Base-by-base conservation (phyloP, 2,888 invertebrate genomes). In the Seladonia tumulorum region DNA sequence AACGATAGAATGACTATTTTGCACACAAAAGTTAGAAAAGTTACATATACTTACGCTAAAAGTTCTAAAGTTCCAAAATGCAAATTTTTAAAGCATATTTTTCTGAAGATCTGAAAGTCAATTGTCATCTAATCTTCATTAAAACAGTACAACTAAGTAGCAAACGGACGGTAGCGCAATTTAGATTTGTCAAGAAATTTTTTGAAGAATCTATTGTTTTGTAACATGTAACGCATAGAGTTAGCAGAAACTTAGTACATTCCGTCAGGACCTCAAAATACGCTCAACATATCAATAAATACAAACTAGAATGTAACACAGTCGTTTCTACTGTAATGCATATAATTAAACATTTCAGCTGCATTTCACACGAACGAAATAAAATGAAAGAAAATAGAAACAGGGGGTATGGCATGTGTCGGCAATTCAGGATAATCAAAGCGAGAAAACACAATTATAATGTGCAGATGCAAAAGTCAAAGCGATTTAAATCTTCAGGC, bases 241-340 rank as follows among this genome's bases (percentile, higher is more conserved):
- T 71, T 87, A 86, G 76, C 79, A 79, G n/a, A 71, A 42, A 76
- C 77, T 82, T 82, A 76, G 75, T 82, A 88, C 88, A 88, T 88
- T 88, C 88, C 88, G 84, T 81, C 81, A 87, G 47, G 70, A 88
- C 84, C 77, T 84, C 80, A 79, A 70, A 66, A 76, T 78, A 81
- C 86, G 82, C 82, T 82, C 87, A 86, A 84, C 76, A 80, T 81
- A 82, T 47, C 42, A 63, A 78, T 78, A 76, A 78, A 76, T 78
- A 63, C 53, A 29, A 42, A 71, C 25, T 75, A 77, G 77, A 71
- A 70, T 78, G 72, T 76, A 78, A 45, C 47, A 49, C 66, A 74
- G 79, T 86, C 70, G 76, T 63, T 86, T 86, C 77, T 78, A 80
- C 83, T 86, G 73, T 83, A 83, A 86, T 75, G 77, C 86, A 74